A percentile compares a stretch with the other conserved stretches of the same genome.
These are phyloP conservation scores for Papilio dardanus DNA, from an alignment of 1,140 invertebrate genomes.

Conservation along the genomic window DNA sequence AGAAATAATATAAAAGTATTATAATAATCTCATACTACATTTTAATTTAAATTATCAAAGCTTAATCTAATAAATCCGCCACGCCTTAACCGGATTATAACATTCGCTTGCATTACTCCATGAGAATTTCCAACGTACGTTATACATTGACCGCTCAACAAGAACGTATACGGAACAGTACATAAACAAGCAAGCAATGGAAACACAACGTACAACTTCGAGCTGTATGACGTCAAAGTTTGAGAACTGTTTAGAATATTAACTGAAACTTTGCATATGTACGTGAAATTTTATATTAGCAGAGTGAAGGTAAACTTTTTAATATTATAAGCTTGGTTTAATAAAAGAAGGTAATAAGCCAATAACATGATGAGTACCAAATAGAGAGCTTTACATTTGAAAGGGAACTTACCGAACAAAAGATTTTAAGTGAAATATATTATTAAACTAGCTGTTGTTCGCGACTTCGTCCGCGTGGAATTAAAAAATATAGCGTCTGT, in stretches of 20 bases:
- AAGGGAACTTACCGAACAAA: too few relatives aligned
- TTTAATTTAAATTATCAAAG: background rate
- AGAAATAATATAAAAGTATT: background rate
- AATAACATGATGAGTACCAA: too few relatives aligned
- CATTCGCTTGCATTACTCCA: constrained; percentile 10
- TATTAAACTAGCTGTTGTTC: too few relatives aligned
- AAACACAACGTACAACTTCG: constrained; percentile 22
- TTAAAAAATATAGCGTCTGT: too few relatives aligned
- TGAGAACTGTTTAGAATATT: constrained; percentile 31
- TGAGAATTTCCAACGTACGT: constrained; percentile 19
- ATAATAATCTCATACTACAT: background rate
- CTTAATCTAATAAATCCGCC: constrained; percentile 13
- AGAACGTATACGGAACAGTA: background rate
- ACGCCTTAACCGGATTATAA: constrained; percentile 17
- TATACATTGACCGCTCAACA: constrained; percentile 21
- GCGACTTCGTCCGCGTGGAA: too few relatives aligned
- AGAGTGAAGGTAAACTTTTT: constrained; percentile 14
- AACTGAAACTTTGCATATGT: constrained; percentile 33
- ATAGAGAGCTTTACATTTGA: too few relatives aligned
- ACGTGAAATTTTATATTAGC: constrained; percentile 33
- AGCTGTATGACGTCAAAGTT: constrained; percentile 26
- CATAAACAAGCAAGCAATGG: constrained; percentile 25
- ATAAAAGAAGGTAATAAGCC: too few relatives aligned
- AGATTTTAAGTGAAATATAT: too few relatives aligned
- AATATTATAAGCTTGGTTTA: constrained; percentile 9